Evolutionary conservation across 35 echinoderm and acorn worm species (phyloP), one percentile per base, ranked within the genome.

Genomic region (Nesometra sesokonis): DNA sequence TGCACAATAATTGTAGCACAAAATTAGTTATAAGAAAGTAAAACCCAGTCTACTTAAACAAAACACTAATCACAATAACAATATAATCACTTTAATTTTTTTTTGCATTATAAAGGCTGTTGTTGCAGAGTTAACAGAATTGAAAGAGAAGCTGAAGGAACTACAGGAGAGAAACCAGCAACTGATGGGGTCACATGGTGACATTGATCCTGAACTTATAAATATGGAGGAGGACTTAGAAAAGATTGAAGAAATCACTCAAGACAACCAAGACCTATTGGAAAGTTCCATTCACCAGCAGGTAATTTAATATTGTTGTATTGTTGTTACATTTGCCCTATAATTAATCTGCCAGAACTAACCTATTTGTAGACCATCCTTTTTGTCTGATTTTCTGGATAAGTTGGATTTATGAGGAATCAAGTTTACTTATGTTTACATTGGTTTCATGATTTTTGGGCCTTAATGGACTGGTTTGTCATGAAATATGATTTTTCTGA

Each of bases 111-210:
- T 27, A 19, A 85, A 97, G 94, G 86, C n/a, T 31, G 83, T 97
- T 79, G 85, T 78, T 32, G 47, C 47, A 21, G 94, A 97, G 86
- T 86, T 97, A 33, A 46, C 89, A 37, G 86, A 77, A 47, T 97
- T 93, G 47, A 88, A 97, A 86, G 84, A 91, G 43, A 91, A 93
- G 77, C 84, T 97, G 17, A 27, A 85, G 5, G 47, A 82, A 30
- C 86, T 97, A n/a, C 87, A 97, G n/a, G 29, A 91, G 15, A 90
- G 82, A 57, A 93, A 81, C 9, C 86, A 91, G 35, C 86, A 91
- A 76, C 86, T 97, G 9, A 36, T 29, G 37, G n/a, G 81, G 38
- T 83, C 34, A 83, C 17, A 37, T 39, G 0, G 27, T 5, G 3
- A 13, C 13, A 4, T 23, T 13, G 81, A 83, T 37, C 81, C 81